Base-by-base conservation (phyloP, 2,888 invertebrate species). In the Bombylius major region DNA sequence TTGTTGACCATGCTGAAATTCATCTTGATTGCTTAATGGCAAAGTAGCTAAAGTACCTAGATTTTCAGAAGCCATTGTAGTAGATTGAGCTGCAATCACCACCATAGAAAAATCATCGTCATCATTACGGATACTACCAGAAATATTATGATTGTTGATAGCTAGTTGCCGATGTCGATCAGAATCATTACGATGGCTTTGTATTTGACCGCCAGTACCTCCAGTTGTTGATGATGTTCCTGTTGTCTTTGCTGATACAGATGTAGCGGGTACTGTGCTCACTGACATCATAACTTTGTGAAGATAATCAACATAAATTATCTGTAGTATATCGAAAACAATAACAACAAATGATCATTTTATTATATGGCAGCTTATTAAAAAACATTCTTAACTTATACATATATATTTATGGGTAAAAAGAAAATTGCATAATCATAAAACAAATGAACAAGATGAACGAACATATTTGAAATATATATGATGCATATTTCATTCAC, bases 261-360 rank as follows among this genome's bases (percentile, higher is more conserved):
- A 33, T 47, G 56, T 33, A 45, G 51, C 49, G 14, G 56, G 47
- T 33, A 47, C 44, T n/a, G 56, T 52, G 48, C 53, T 59, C 52
- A 59, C 46, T 56, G 58, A 59, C 59, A 59, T 58, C 54, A 39
- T 55, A 42, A 50, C 44, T 49, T 51, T 52, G 48, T 49, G 53
- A 45, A 56, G 54, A 51, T 56, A 57, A 57, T 59, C 57, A 59
- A 52, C 57, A 57, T 57, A 57, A 59, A 59, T 57, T 59, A 56
- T 56, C 57, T 59, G 56, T 42, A 52, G 54, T 57, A 57, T 48
- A 52, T 42, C 47, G 44, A 53, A 56, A 53, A 42, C 23, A 23
- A 23, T 23, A 23, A 23, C 23, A 23, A 23, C 23, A 23, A 23
- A 23, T 23, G 23, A 23, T 23, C 23, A 23, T 23, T 23, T 23